phyloP scores from a whole-genome alignment of 2,113 vertebrate genomes.

The Rhabdornis inornatus region DNA sequence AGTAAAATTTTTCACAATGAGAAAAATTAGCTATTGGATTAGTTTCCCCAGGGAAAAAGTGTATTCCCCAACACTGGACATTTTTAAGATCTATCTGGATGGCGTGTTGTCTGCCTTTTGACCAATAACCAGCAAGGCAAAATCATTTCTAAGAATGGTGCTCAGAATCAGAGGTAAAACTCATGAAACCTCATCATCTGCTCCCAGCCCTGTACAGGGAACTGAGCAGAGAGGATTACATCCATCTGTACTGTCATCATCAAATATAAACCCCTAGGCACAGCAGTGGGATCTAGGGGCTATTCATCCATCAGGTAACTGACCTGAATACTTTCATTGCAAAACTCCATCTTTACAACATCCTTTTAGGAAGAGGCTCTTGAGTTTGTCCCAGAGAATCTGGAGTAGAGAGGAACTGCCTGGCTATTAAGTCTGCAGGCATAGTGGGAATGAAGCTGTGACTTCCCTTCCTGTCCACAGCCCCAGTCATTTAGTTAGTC shows the following conservation, averaged over 20 bases:
- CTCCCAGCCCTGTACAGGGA: background rate
- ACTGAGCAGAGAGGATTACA: background rate
- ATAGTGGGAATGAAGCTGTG: background rate
- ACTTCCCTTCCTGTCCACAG: background rate
- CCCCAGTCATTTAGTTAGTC: background rate
- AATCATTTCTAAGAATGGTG: background rate
- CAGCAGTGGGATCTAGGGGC: background rate
- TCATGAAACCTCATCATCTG: background rate
- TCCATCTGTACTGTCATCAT: background rate
- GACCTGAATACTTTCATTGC: background rate
- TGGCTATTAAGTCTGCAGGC: background rate
- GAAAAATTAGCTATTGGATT: background rate
- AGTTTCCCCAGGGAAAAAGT: background rate
- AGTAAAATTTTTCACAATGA: background rate
- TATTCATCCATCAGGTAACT: background rate
- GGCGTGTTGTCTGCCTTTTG: background rate
- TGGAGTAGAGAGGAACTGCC: background rate
- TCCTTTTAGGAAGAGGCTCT: background rate
- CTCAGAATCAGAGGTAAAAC: background rate
- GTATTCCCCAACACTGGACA: background rate
- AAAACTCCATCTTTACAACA: background rate
- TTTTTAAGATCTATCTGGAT: background rate
- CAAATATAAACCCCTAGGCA: background rate
- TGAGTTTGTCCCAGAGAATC: background rate
- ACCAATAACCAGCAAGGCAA: background rate